A percentile compares a stretch with the other conserved stretches of the same genome.
Conservation (phyloP, 2,888 invertebrate genomes). For the Sphaerophoria taeniata region DNA sequence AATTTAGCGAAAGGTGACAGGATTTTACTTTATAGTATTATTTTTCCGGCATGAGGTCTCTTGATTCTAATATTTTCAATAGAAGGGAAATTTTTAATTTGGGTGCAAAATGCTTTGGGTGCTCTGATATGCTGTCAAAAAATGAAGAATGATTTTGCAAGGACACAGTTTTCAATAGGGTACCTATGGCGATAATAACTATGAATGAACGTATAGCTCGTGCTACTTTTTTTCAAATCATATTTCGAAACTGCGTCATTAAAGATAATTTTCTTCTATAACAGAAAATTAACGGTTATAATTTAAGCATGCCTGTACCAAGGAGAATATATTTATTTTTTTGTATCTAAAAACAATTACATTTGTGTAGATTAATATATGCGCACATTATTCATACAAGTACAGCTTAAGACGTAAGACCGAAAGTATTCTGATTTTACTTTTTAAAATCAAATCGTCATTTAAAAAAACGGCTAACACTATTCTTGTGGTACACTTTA, state of each 20-base stretch:
- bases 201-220: conserved; percentile 54
- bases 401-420: no score
- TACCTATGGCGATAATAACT: conserved; percentile 68
- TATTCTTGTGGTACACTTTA: no score
- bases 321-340: no score
- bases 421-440: no score
- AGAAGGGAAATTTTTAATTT: conserved; percentile 59
- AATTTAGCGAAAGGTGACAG: conserved; percentile 63
- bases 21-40: conserved; percentile 46
- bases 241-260: conserved; percentile 45
- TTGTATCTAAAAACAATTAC: no score
- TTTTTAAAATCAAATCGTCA: no score
- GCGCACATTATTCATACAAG: no score
- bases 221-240: conserved; percentile 41
- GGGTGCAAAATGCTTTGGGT: conserved; percentile 71
- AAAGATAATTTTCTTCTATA: conserved; percentile 29
- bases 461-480: no score
- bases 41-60: conserved; percentile 72
- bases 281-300: conserved; percentile 41
- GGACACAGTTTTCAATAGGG: conserved; percentile 24
- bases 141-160: conserved; percentile 12
- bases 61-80: conserved; percentile 26
- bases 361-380: no score
- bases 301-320: no score
- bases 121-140: conserved; percentile 26